Evolutionary conservation across 2,797 vertebrate species (phyloP).

Genomic region (Sibirionetta formosa): DNA sequence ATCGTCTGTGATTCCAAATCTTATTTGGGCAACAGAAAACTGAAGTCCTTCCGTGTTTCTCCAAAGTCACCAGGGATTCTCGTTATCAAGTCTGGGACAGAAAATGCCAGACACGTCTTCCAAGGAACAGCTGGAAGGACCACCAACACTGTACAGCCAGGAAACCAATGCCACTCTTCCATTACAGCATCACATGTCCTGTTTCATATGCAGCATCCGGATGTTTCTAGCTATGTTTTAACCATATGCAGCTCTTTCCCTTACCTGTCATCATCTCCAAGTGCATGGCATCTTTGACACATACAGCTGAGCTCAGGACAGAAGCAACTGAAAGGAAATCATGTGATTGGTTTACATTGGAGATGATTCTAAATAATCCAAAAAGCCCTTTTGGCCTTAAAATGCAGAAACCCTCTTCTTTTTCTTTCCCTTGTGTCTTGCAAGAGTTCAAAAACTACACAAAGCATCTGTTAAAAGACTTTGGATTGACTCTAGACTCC

Average conservation of each 20-base stretch:
- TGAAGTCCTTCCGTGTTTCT: neutral
- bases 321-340: conserved; percentile 41
- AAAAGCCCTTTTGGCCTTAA: conserved; percentile 26
- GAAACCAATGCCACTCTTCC: neutral
- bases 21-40: neutral
- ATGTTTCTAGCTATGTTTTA: conserved; percentile 9
- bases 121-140: conserved; percentile 11
- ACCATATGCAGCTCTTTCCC: conserved; percentile 38
- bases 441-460: conserved; percentile 48
- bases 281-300: conserved; percentile 17
- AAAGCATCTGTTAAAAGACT: conserved; percentile 60
- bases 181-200: neutral
- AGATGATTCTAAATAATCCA: conserved; percentile 36
- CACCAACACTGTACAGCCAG: neutral
- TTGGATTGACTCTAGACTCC: neutral
- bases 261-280: conserved; percentile 62
- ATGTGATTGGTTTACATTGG: conserved; percentile 5
- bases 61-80: neutral
- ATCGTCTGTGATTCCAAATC: rapidly evolving
- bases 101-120: neutral
- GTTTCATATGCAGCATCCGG: neutral
- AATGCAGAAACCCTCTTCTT: conserved; percentile 5
- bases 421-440: neutral
- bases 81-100: neutral
- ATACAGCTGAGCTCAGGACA: conserved; percentile 13